These are phyloP conservation scores for Gnathonemus echidnorhynchus DNA, from an alignment of 2,113 vertebrate species.

Conservation along the genomic window DNA sequence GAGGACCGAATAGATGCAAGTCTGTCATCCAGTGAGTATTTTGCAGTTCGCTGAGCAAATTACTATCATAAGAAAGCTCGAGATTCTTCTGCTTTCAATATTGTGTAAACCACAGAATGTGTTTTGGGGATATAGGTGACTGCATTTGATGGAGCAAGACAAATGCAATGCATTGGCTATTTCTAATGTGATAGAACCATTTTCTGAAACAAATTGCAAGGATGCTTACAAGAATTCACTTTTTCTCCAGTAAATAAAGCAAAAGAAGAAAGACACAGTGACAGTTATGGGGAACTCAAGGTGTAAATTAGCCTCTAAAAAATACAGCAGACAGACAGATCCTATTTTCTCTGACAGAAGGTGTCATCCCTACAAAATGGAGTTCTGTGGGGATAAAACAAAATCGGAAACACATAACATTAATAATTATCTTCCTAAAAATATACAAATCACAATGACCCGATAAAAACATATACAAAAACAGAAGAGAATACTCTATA, in stretches of 20 bases:
- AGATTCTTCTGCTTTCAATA: neutral
- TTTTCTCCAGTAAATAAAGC: conserved; percentile 26
- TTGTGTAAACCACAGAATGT: neutral
- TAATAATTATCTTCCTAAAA: conserved; percentile 22
- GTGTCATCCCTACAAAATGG: conserved; percentile 25
- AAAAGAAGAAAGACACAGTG: conserved; percentile 23
- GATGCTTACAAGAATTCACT: conserved; percentile 11
- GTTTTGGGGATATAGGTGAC: neutral
- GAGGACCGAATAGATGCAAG: neutral
- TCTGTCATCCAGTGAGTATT: neutral
- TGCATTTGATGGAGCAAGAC: neutral
- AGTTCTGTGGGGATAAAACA: conserved; percentile 20
- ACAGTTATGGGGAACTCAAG: conserved; percentile 23
- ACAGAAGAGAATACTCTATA: neutral
- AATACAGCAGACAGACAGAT: conserved; percentile 22
- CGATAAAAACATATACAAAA: neutral
- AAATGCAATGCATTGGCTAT: conserved; percentile 16
- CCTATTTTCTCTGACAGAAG: conserved; percentile 26
- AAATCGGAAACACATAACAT: conserved; percentile 24
- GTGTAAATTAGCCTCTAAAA: conserved; percentile 23
- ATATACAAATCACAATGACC: neutral
- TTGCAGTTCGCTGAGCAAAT: neutral
- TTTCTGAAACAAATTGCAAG: conserved; percentile 24
- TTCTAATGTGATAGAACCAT: conserved; percentile 10
- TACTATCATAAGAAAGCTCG: neutral